These are phyloP conservation scores for Euschistus heros DNA, from an alignment of 1,140 invertebrate genomes.

Conservation along the genomic window DNA sequence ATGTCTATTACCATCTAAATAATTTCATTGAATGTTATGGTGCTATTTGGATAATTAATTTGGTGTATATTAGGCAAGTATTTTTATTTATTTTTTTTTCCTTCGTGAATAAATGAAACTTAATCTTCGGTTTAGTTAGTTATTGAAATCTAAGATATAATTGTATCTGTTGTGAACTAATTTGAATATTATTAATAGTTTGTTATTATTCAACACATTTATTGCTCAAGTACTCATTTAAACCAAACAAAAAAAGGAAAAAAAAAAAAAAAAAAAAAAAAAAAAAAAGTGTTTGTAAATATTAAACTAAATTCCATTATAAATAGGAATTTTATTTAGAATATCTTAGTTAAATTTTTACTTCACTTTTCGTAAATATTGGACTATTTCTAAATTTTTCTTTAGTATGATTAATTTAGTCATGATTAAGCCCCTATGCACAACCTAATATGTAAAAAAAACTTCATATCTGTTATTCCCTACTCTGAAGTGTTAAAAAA, in stretches of 20 bases:
- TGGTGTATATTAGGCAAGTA: too few relatives aligned
- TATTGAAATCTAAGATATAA: neutral
- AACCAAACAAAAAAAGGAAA: neutral
- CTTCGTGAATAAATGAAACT: too few relatives aligned
- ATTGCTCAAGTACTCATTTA: slow-evolving; percentile 16
- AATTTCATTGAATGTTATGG: slow-evolving; percentile 3
- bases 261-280: slow-evolving; percentile 1
- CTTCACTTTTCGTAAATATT: too few relatives aligned
- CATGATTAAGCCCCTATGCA: too few relatives aligned
- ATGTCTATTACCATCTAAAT: too few relatives aligned
- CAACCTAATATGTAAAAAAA: too few relatives aligned
- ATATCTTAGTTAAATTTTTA: slow-evolving; percentile 10
- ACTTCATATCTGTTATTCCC: too few relatives aligned
- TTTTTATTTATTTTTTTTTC: too few relatives aligned
- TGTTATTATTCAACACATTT: slow-evolving; percentile 18
- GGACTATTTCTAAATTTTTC: too few relatives aligned
- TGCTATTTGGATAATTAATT: neutral
- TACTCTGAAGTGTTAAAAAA: too few relatives aligned
- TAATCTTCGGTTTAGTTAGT: too few relatives aligned
- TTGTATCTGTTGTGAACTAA: slow-evolving; percentile 10
- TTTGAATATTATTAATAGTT: slow-evolving; percentile 12
- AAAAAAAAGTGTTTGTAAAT: slow-evolving; percentile 12
- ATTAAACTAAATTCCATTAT: slow-evolving; percentile 6
- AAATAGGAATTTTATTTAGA: slow-evolving; percentile 8
- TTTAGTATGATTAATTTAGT: too few relatives aligned